These are phyloP conservation scores for Sebastes vulpes DNA, from an alignment of 2,797 vertebrate genomes.

Conservation along the genomic window DNA sequence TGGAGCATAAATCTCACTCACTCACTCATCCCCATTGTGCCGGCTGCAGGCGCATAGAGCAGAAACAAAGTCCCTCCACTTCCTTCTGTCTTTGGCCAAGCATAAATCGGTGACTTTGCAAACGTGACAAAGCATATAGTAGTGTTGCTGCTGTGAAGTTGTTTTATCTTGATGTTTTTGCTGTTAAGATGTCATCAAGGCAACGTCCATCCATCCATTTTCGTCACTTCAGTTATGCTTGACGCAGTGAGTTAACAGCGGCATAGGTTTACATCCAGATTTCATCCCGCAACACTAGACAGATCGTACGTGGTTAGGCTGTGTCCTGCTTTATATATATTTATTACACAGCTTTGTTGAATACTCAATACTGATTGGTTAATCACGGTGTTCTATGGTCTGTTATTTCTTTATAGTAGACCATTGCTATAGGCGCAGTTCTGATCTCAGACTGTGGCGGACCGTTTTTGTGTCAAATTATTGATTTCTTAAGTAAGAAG, in stretches of 20 bases:
- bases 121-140: background rate
- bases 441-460: too few relatives aligned
- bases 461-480: too few relatives aligned
- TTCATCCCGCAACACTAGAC: background rate
- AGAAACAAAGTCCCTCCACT: background rate
- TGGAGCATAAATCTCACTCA: background rate
- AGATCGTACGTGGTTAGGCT: background rate
- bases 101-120: constrained; percentile 1
- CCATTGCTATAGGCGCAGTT: too few relatives aligned
- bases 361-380: too few relatives aligned
- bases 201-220: background rate
- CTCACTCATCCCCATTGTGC: background rate
- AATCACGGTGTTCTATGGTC: too few relatives aligned
- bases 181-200: background rate
- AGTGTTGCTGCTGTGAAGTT: background rate
- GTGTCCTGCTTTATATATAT: background rate
- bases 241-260: background rate
- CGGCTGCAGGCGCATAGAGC: background rate
- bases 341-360: too few relatives aligned
- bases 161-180: background rate
- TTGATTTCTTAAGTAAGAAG: too few relatives aligned
- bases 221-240: background rate
- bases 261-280: background rate
- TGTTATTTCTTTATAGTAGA: too few relatives aligned
- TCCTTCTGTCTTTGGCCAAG: background rate